Evolutionary conservation across 2,888 invertebrate genomes (phyloP), one percentile per base, ranked within the genome.

Genomic region (Apodemia zela): DNA sequence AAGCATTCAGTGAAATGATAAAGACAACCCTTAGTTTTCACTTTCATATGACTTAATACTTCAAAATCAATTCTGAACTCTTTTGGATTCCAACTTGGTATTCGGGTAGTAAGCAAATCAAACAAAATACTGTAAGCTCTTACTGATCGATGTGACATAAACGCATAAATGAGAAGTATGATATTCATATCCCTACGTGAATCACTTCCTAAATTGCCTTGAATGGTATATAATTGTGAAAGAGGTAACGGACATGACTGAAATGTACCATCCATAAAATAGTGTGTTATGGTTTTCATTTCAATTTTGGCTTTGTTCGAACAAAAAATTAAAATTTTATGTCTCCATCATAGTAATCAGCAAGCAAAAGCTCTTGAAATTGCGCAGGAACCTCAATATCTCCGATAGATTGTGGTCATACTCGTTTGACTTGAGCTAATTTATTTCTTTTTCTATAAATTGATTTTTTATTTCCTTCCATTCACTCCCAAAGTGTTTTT

Each of bases 241-340:
- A 51, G 51, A 51, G 21, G 18, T 51, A 51, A 51, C 13, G 18
- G 21, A 51, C 21, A 51, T 51, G 18, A 21, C 51, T 51, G 21
- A 25, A 51, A 51, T 18, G 21, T 11, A 25, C 21, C 51, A 51
- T 51, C 21, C 51, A 21, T 51, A 51, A 51, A 51, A 51, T 51
- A 11, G 51, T 21, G 13, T 21, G 51, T 21, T 51, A 51, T 51
- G 51, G 51, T 51, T 51, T 25, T 51, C 13, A 51, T 51, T 51
- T 51, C 51, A 51, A 25, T 21, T 51, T 51, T 21, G 21, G 21
- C 51, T 51, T 51, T 51, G 51, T 51, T 51, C 21, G 21, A 51
- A 51, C 21, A 51, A 51, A 51, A 51, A 51, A 51, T 18, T 51
- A 11, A 51, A 21, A 51, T 51, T 51, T 51, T 51, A 51, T 51